Base-by-base conservation (phyloP, 2,797 vertebrate genomes). In the Chaetophractus vellerosus region DNA sequence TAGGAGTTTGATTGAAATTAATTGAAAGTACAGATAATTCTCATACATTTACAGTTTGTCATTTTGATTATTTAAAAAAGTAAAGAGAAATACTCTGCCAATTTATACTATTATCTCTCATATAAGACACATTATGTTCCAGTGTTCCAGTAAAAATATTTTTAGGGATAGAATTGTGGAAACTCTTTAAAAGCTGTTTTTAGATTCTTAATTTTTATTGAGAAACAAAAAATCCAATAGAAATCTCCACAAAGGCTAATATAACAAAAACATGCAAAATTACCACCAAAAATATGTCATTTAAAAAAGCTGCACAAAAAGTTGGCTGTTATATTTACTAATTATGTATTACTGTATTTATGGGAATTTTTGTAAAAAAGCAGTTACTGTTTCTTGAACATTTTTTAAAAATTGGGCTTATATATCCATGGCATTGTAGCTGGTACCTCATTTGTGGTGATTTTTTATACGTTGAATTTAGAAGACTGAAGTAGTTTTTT, bases 11-110 rank as follows among this genome's bases (percentile, higher is more conserved):
- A 52, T 14, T 52, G 16, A 45, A 45, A 45, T 45, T 8, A 90
- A 59, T 71, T 14, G 24, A 41, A 48, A 45, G 26, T 33, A 31
- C 10, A 61, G 71, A 18, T 72, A 52, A 52, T 31, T 69, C 66
- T 57, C 41, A 66, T 15, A 41, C 19, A 63, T 59, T 80, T 88
- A 59, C 6, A 82, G 0, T 89, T 80, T 91, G 75, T 69, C 36
- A 50, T 69, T 93, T 64, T 78, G 64, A 71, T 61, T 90, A 11
- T 79, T 63, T 83, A n/a, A 48, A 75, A 88, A 61, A 79, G 14
- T 28, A 63, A 55, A 82, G 81, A 92, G 63, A 76, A 82, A 26
- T 48, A 72, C 18, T 61, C 10, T 78, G n/a, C 45, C 83, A 87
- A 68, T 71, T 86, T 68, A 55, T n/a, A 45, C 19, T 16, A 0